Base-by-base conservation (phyloP, 2,888 invertebrate species). In the Heteromyza rotundicornis region DNA sequence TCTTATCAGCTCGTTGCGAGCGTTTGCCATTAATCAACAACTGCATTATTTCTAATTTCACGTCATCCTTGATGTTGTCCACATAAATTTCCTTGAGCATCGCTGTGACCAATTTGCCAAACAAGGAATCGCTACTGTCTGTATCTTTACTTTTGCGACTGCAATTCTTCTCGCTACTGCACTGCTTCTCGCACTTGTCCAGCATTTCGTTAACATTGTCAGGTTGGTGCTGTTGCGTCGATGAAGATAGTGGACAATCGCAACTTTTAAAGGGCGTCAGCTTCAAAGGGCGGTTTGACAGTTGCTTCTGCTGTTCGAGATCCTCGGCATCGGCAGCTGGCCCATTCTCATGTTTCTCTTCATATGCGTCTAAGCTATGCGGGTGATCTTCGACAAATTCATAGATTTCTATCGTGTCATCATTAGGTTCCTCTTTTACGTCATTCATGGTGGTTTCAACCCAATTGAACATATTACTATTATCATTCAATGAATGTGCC, bases 1-100 rank as follows among this genome's bases (percentile, higher is more conserved):
- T n/a, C n/a, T n/a, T n/a, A n/a, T n/a, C n/a, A n/a, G n/a, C n/a
- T n/a, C n/a, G n/a, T n/a, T n/a, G 3, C 3, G 10, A 24, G 0
- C 62, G 22, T 54, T 62, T 62, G 17, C 53, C 57, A n/a, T 58
- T 53, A 23, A 62, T 62, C 10, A 62, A 36, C 17, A 54, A 23
- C 49, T 62, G 62, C 35, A 62, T 44, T 35, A 62, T 62, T 20
- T 44, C 32, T 19, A 62, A 27, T 56, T 62, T 62, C 1, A 50
- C 57, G 22, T 58, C 36, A 27, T 62, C 62, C 54, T 58, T 62
- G 17, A 19, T 10, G 12, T 53, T 53, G 19, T 62, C 62, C 19
- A 36, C 22, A 1, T 40, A 17, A 14, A 62, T 57, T 16, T 62
- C 62, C 49, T 35, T 58, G 2, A 62, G 36, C 62, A 62, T 57